Conservation (phyloP, 1,140 invertebrate species). For the Meloidogyne chitwoodi region DNA sequence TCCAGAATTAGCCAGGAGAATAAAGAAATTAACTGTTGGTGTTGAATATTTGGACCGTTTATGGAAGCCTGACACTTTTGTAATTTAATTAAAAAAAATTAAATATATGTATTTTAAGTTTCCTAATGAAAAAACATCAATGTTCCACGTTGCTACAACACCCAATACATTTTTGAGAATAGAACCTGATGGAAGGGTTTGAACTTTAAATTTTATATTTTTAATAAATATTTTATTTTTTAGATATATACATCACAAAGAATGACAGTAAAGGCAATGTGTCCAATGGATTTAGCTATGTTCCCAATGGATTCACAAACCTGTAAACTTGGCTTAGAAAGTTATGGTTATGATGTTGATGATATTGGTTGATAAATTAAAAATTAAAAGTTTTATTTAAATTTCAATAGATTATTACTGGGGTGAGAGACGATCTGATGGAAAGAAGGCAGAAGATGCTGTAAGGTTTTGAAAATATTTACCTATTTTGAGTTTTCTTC, state of each 20-base stretch:
- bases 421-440: constrained; percentile 29
- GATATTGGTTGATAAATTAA: constrained; percentile 30
- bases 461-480: too few species aligned
- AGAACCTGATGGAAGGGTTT: constrained; percentile 59
- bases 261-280: constrained; percentile 91
- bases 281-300: constrained; percentile 91
- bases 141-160: constrained; percentile 94
- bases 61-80: constrained; percentile 86
- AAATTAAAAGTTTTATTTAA: background rate
- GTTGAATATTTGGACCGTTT: constrained; percentile 91
- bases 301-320: constrained; percentile 69
- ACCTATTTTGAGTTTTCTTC: too few species aligned
- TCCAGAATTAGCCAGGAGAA: constrained; percentile 75
- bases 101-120: constrained; percentile 68
- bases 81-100: background rate
- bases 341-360: constrained; percentile 47
- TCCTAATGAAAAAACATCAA: constrained; percentile 93
- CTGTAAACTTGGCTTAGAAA: constrained; percentile 64
- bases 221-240: background rate
- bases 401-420: constrained; percentile 33
- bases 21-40: constrained; percentile 66
- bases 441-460: constrained; percentile 23
- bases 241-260: constrained; percentile 61
- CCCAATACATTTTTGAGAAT: constrained; percentile 67
- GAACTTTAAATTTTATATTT: background rate